These are phyloP conservation scores for Mus minutoides DNA, from an alignment of 2,797 vertebrate genomes.

Conservation along the genomic window DNA sequence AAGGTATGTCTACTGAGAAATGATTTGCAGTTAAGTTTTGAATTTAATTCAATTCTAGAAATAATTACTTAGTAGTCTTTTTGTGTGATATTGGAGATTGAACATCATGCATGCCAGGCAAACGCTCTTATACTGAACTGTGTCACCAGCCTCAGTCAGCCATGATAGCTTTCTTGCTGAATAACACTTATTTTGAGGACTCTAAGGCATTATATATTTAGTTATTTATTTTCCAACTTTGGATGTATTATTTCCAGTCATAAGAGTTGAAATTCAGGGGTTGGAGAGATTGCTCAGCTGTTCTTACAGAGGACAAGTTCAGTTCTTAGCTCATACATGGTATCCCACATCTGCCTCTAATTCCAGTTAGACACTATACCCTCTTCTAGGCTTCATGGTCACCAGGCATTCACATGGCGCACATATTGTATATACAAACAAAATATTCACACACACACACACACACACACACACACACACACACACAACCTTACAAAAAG, in stretches of 20 bases:
- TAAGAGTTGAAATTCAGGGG: slow-evolving; percentile 72
- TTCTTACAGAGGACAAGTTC: background rate
- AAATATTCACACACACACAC: background rate
- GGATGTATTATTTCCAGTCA: slow-evolving; percentile 68
- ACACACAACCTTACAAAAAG: background rate
- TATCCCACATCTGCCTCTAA: background rate
- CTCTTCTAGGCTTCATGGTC: background rate
- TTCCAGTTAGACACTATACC: background rate
- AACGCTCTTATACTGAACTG: background rate
- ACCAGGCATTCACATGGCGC: too few relatives aligned
- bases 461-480: background rate
- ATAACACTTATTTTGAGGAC: background rate
- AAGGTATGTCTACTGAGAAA: background rate
- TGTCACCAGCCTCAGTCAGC: background rate
- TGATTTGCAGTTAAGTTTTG: background rate
- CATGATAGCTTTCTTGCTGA: slow-evolving; percentile 24
- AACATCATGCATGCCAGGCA: background rate
- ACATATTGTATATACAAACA: background rate
- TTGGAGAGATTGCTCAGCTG: too few relatives aligned
- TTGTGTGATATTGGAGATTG: background rate
- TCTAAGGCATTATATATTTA: slow-evolving; percentile 68
- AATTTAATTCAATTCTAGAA: slow-evolving; percentile 33
- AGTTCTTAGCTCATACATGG: background rate
- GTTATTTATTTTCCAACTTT: slow-evolving; percentile 79
- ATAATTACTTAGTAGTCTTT: background rate